Conservation (phyloP, 2,888 invertebrate genomes). For the Erebia ligea region DNA sequence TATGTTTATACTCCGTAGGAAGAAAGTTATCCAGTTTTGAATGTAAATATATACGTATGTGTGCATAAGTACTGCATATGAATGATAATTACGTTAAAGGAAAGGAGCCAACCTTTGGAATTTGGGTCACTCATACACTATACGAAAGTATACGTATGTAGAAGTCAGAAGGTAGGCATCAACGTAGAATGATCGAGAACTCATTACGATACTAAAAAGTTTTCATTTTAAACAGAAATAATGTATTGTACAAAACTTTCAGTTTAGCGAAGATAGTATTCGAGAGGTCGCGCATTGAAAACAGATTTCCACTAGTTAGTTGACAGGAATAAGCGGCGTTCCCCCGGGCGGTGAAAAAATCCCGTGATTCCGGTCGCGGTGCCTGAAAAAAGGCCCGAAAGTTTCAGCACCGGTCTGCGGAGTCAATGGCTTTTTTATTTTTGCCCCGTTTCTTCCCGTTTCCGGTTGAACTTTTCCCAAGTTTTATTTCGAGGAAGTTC, state of each 20-base stretch:
- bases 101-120: not conserved
- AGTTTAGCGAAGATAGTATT: slow-evolving; percentile 30
- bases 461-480: slow-evolving; percentile 78
- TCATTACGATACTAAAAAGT: slow-evolving; percentile 8
- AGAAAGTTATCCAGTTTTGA: not conserved
- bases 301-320: slow-evolving; percentile 60
- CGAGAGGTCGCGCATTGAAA: slow-evolving; percentile 37
- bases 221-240: slow-evolving; percentile 18
- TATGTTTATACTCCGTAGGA: not conserved
- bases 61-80: not conserved
- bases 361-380: slow-evolving; percentile 66
- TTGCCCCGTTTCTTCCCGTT: slow-evolving; percentile 75
- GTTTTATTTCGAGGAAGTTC: slow-evolving; percentile 80
- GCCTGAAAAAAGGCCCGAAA: slow-evolving; percentile 74
- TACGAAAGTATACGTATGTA: too few species aligned
- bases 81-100: not conserved
- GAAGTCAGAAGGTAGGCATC: too few species aligned
- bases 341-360: slow-evolving; percentile 66
- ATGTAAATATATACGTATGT: not conserved
- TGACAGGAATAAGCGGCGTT: slow-evolving; percentile 65
- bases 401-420: slow-evolving; percentile 71
- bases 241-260: slow-evolving; percentile 30
- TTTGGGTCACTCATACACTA: too few species aligned
- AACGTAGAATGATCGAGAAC: not conserved
- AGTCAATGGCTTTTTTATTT: slow-evolving; percentile 82